Base-by-base conservation (phyloP, 2,797 vertebrate species). In the Hapalemur alaotrensis region DNA sequence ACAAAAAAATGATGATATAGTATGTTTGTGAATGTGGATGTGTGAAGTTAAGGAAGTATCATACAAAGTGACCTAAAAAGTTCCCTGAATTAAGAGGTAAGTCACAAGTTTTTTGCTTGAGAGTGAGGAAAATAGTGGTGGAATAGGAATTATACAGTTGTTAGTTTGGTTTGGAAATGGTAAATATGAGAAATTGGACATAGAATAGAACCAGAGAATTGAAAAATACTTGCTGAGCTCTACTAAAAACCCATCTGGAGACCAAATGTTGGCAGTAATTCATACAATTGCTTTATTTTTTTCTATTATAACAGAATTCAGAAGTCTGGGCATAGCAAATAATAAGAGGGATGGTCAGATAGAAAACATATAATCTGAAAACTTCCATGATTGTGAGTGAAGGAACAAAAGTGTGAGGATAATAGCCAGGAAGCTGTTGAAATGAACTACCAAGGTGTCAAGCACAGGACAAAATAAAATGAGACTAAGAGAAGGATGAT, bases 181-280 rank as follows among this genome's bases (percentile, higher is more conserved):
- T 17, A 93, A 72, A 50, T 76, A 72, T 28, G 63, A 79, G 23
- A 94, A 96, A 75, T 9, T 89, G 20, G 81, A 88, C 20, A 35
- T 32, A 75, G 50, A 78, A 89, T 23, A 89, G 86, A 95, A 89
- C 17, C 14, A 91, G 32, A 9, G 25, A n/a, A 78, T 89, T 79
- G 79, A 90, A 95, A 94, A 92, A 78, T 73, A 85, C 79, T 78
- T 97, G 93, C 86, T 96, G 57, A 91, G 70, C 30, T 96, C 18
- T 86, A 82, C 79, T 93, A 38, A 94, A 95, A 93, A 91, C 38
- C 82, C 95, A 96, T 95, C 92, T 91, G 86, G 91, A 96, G 73
- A 79, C 30, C 38, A 95, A 82, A 93, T 12, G 50, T 85, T 86
- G 73, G 52, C 72, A 91, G 17, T 57, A 87, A 91, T 82, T 85